Conservation (phyloP, 2,888 invertebrate species). For the Corbicula japonica region DNA sequence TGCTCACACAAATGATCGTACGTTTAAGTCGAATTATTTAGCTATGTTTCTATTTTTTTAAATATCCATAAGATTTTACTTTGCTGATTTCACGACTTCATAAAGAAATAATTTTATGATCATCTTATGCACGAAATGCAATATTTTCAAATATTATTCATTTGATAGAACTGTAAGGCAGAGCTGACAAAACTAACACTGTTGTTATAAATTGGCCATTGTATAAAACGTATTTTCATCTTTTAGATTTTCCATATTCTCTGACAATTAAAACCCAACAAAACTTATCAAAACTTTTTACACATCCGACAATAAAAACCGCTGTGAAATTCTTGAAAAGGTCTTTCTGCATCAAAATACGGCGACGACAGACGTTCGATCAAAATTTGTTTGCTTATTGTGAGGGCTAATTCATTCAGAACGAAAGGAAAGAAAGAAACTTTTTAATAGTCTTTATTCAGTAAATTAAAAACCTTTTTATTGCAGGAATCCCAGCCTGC, state of each 20-base stretch:
- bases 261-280: no score
- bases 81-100: neutral
- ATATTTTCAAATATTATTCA: no score
- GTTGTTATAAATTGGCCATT: no score
- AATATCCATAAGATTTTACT: neutral
- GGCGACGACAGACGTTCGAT: neutral
- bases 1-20: no score
- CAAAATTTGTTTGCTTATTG: neutral
- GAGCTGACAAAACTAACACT: no score
- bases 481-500: slow-evolving; percentile 47
- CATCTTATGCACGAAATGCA: no score
- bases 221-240: no score
- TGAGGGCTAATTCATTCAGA: neutral
- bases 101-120: no score
- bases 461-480: neutral
- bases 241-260: no score
- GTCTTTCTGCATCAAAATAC: neutral
- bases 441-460: neutral
- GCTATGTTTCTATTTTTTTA: neutral
- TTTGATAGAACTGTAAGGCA: no score
- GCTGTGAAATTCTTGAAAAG: neutral
- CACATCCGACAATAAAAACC: neutral
- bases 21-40: no score
- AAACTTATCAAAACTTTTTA: no score
- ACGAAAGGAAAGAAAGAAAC: neutral